phyloP scores from a whole-genome alignment of 2,113 vertebrate species.

The Pedionomus torquatus region DNA sequence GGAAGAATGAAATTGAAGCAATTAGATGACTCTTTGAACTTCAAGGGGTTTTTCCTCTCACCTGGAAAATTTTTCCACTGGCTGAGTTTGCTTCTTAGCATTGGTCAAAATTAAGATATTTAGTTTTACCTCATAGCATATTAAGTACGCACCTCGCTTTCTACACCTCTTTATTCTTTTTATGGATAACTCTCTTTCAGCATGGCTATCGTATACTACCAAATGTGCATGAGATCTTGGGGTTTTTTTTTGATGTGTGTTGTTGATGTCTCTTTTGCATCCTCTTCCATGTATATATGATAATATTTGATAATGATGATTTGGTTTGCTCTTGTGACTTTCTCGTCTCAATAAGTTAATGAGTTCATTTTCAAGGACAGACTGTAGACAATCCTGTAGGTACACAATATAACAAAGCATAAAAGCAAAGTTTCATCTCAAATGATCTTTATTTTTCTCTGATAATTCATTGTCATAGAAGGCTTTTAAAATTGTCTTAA shows the following conservation, averaged over 20 bases:
- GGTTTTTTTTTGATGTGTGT: neutral
- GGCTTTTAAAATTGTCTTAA: neutral
- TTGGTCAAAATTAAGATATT: neutral
- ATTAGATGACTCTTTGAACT: neutral
- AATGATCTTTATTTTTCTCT: neutral
- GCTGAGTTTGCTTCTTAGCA: neutral
- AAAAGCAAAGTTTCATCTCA: neutral
- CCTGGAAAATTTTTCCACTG: neutral
- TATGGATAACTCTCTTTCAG: neutral
- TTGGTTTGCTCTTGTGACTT: neutral
- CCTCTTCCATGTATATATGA: neutral
- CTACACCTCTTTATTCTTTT: neutral
- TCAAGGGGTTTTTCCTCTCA: neutral
- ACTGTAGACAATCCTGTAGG: neutral
- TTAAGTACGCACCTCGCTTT: neutral
- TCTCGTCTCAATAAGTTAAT: neutral
- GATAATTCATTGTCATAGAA: neutral
- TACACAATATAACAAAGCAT: neutral
- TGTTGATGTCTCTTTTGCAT: neutral
- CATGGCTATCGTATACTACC: rapidly evolving
- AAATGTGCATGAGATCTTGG: neutral
- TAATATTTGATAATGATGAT: neutral
- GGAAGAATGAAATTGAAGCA: neutral
- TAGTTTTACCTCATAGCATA: neutral
- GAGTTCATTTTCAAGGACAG: neutral